phyloP scores from a whole-genome alignment of 2,113 vertebrate species.

The Octodon degus region DNA sequence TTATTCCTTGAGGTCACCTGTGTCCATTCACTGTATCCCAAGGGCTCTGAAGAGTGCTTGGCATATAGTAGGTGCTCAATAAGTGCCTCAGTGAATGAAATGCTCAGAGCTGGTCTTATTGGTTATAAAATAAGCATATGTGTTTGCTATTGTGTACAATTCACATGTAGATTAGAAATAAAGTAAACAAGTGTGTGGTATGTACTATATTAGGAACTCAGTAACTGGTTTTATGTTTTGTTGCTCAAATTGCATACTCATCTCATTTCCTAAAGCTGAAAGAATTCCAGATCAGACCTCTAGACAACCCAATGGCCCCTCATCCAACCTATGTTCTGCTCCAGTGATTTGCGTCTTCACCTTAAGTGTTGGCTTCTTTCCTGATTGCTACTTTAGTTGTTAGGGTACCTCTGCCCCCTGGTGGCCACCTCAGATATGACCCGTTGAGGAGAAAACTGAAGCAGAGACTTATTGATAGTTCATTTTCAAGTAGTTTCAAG shows the following conservation, averaged over 20 bases:
- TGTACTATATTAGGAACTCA: not conserved
- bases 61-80: not conserved
- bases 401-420: conserved; percentile 62
- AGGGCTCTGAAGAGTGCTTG: not conserved
- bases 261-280: not conserved
- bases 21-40: not conserved
- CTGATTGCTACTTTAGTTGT: not conserved
- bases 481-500: not conserved
- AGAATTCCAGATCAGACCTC: not conserved
- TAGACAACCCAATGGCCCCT: accelerated
- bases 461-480: not conserved
- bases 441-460: not conserved
- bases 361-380: not conserved
- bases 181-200: not conserved
- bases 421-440: conserved; percentile 16
- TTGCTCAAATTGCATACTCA: not conserved
- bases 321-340: not conserved
- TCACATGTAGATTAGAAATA: not conserved
- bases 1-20: not conserved
- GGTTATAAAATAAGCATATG: not conserved
- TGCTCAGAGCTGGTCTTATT: not conserved
- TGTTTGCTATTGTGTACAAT: not conserved
- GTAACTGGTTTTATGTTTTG: not conserved
- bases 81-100: not conserved
- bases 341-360: no score